phyloP scores from a whole-genome alignment of 2,113 vertebrate genomes.

The Lagopus muta region DNA sequence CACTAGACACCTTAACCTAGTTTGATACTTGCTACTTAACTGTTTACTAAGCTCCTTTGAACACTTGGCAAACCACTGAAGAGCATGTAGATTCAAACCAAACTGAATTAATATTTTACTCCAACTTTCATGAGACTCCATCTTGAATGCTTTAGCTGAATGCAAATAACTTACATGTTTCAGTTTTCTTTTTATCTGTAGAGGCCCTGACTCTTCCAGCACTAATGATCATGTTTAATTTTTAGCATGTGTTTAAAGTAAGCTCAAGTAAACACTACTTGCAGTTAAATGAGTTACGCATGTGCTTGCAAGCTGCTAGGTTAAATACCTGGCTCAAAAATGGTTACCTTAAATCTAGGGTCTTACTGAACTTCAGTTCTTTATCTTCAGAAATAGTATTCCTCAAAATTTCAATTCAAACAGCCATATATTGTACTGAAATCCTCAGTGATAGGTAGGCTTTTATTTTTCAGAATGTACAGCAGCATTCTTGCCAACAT shows the following conservation, averaged over 20 bases:
- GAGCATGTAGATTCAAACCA: constrained; percentile 46
- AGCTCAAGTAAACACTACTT: neutral
- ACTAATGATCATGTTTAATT: constrained; percentile 11
- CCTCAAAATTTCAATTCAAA: neutral
- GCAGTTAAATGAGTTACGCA: neutral
- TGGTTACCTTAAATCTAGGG: neutral
- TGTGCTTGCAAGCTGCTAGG: neutral
- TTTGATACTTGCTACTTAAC: constrained; percentile 62
- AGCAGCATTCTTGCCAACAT: no score
- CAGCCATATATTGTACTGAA: neutral
- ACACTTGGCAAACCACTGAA: constrained; percentile 63
- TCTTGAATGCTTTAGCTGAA: constrained; percentile 46
- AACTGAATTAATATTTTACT: constrained; percentile 64
- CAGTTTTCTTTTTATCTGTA: constrained; percentile 39
- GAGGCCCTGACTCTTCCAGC: constrained; percentile 8
- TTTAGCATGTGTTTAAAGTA: constrained; percentile 31
- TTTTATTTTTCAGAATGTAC: neutral
- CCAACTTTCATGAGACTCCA: constrained; percentile 54
- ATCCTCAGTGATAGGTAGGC: neutral
- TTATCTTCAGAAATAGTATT: neutral
- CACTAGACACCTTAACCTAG: constrained; percentile 62
- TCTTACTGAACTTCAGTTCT: neutral
- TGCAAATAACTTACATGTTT: constrained; percentile 41
- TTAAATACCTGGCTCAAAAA: neutral
- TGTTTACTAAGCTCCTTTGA: constrained; percentile 67